Evolutionary conservation across 2,888 invertebrate genomes (phyloP), one percentile per base, ranked within the genome.

Genomic region (Dione vanillae): DNA sequence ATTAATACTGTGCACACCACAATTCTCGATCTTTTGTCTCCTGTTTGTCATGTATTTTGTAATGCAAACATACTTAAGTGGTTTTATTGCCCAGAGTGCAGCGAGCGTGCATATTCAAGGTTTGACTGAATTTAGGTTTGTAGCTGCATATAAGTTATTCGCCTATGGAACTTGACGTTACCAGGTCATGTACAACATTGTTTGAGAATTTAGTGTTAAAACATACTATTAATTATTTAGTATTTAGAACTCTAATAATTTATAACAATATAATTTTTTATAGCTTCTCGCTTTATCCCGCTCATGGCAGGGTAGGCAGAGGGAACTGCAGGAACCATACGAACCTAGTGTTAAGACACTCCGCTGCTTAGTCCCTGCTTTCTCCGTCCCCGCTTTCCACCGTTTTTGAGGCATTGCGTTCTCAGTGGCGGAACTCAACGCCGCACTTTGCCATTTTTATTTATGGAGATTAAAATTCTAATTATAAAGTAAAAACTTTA

Each of bases 141-240:
- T 73, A 69, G 68, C 59, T 73, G 67, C 69, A 71, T 73, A 67
- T 61, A 69, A 71, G 67, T 69, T 73, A 73, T 73, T 69, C 68
- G 69, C 64, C 74, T 74, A 74, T 72, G 67, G 67, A 72, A 70
- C 56, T 65, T 65, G 74, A 74, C 74, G 69, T 72, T 74, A 72
- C 52, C 72, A 71, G 72, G 74, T 70, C 74, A 74, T 67, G 65
- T 69, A 56, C 43, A 70, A 67, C 67, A 65, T 67, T 70, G 69
- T 70, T 65, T 54, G 19, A 67, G 72, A 41, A 51, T 41, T 45
- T 56, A 20, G 1, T 61, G 65, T 67, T 65, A 43, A 37, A 69
- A 62, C 27, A 2, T 9, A 16, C n/a, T n/a, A 45, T 45, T n/a
- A 16, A 16, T 16, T 47, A 8, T 47, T 47, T 16, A 16, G 6